Conservation (phyloP, 2,888 invertebrate species). For the Aleiodes leptofemur region DNA sequence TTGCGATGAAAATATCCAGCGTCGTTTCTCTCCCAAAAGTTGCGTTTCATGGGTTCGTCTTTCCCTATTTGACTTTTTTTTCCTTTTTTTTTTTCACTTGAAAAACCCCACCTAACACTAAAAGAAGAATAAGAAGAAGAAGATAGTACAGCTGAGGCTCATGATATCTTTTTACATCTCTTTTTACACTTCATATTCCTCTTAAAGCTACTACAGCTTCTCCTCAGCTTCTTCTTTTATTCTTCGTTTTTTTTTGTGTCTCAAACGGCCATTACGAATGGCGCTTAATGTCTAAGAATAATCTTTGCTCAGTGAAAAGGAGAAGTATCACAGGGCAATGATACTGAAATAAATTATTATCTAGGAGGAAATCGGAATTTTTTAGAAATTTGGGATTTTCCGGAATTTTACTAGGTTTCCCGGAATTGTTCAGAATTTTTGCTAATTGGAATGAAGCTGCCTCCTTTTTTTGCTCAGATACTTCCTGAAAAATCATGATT, state of each 20-base stretch:
- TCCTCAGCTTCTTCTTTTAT: background rate
- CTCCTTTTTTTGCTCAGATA: too few relatives aligned
- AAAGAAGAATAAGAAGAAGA: background rate
- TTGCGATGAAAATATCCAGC: constrained; percentile 71
- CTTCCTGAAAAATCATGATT: too few relatives aligned
- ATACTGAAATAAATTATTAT: too few relatives aligned
- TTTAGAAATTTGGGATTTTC: too few relatives aligned
- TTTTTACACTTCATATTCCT: constrained; percentile 12
- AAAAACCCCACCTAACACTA: background rate
- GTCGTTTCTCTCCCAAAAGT: constrained; percentile 62
- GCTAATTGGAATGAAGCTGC: too few relatives aligned
- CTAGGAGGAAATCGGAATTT: too few relatives aligned
- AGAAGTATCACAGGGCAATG: too few relatives aligned
- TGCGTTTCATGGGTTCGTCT: constrained; percentile 62
- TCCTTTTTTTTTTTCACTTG: background rate
- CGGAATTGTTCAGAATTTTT: too few relatives aligned
- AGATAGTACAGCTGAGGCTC: constrained; percentile 5
- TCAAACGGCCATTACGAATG: constrained; percentile 14
- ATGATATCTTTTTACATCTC: background rate
- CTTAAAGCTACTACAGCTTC: constrained; percentile 2
- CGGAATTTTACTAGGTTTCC: too few relatives aligned
- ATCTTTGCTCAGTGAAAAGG: too few relatives aligned
- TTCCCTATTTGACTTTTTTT: constrained; percentile 49
- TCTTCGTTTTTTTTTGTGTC: background rate
- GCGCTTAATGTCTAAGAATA: constrained; percentile 22